Evolutionary conservation across 2,113 vertebrate genomes (phyloP), one percentile per base, ranked within the genome.

Genomic region (Daphoenositta chrysoptera): DNA sequence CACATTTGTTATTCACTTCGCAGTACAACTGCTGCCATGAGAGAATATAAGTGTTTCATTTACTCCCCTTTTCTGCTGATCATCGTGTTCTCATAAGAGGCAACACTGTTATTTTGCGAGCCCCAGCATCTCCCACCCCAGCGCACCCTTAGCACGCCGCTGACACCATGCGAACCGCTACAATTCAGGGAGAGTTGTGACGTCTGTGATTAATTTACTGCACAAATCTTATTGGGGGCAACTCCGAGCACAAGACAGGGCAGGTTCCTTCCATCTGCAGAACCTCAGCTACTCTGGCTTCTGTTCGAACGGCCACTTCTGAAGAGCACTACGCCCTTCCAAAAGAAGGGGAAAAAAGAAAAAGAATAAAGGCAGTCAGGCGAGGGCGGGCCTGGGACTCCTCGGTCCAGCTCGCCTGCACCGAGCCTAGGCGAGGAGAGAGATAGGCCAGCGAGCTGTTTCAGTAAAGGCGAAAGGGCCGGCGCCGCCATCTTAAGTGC

Each of bases 401-500:
- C 24, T 5, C 19, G 12, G 10, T 28, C 31, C 33, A n/a, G 26
- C 23, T 6, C 9, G 4, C 40, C 51, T 15, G 12, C 24, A 19
- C 15, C 10, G 24, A 13, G 18, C 1, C 23, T 3, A 4, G 44
- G 12, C 6, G 16, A 48, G 15, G 5, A 27, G 15, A 20, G 3
- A 33, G 9, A 4, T 0, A 18, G 27, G 28, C 26, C 33, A 5
- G 15, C 18, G 9, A 33, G 3, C 2, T 4, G 23, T 54, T 48
- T 51, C 8, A 20, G 20, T 2, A 0, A 15, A 37, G 10, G 0
- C 1, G 13, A 2, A 2, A 22, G 2, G 20, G 9, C 51, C 37
- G 11, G 30, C 9, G 45, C 88, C 89, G 78, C 94, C 96, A 96
- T 96, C 85, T 97, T 97, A 76, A 40, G 58, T 68, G 4, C 31